Base-by-base conservation (phyloP, 1,140 invertebrate genomes). In the Procambarus clarkii region DNA sequence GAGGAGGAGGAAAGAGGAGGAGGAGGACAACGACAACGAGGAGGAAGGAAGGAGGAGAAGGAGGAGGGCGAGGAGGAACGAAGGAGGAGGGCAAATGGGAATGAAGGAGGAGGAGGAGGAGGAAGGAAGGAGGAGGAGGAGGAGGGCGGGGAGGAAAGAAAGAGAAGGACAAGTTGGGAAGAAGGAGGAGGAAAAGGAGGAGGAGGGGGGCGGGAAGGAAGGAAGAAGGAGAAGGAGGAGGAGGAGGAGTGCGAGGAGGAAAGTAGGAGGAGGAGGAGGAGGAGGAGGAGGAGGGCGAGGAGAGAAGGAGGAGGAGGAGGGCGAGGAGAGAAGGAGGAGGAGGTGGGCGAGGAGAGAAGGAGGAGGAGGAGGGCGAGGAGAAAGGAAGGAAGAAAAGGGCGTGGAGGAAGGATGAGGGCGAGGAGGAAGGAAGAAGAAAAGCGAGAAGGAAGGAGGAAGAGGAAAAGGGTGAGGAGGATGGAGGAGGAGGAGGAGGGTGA, bases 331-430 rank as follows among this genome's bases (percentile, higher is more conserved):
- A n/a, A n/a, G n/a, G n/a, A n/a, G n/a, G n/a, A n/a, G n/a, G n/a
- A n/a, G n/a, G n/a, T n/a, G n/a, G n/a, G n/a, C n/a, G n/a, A n/a
- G n/a, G n/a, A n/a, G n/a, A n/a, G n/a, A n/a, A n/a, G n/a, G n/a
- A 71, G 69, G 69, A 71, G 69, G 69, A 71, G 69, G 69, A 71
- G 69, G 69, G 24, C 18, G 69, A 71, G 69, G 69, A 71, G 71
- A 7, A 76, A 34, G 71, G 7, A 34, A 21, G 44, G 71, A 34
- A 76, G 44, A n/a, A n/a, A n/a, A n/a, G n/a, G n/a, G n/a, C n/a
- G n/a, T n/a, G n/a, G n/a, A n/a, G n/a, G n/a, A n/a, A 21, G 71
- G 44, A 34, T 4, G 44, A 4, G 71, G 7, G n/a, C 21, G 7
- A 5, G 44, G 24, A 48, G 24, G 24, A 45, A 3, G n/a, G 44